These are phyloP conservation scores for Melipona quadrifasciata DNA, from an alignment of 1,140 invertebrate species.

Conservation along the genomic window DNA sequence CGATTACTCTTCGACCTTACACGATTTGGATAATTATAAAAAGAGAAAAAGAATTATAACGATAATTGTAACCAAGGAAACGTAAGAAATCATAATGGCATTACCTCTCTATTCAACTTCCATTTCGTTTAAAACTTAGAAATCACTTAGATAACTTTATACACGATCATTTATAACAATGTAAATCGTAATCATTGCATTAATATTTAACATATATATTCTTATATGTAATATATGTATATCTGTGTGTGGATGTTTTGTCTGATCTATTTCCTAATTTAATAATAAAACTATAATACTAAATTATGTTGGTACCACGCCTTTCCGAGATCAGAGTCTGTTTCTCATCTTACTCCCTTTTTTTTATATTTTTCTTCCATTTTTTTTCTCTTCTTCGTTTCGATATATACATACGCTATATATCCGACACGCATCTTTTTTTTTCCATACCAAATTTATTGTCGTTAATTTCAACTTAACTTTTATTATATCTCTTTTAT, in stretches of 20 bases:
- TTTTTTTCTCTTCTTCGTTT: constrained; percentile 47
- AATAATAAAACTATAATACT: constrained; percentile 81
- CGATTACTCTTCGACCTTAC: constrained; percentile 25
- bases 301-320: constrained; percentile 78
- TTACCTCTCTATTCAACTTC: constrained; percentile 73
- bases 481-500: constrained; percentile 56
- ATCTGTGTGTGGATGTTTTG: constrained; percentile 78
- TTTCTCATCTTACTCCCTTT: constrained; percentile 50
- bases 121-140: constrained; percentile 78
- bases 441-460: constrained; percentile 79
- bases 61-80: constrained; percentile 65
- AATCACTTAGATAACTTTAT: constrained; percentile 82
- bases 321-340: constrained; percentile 74
- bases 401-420: constrained; percentile 55
- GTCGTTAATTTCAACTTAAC: constrained; percentile 78
- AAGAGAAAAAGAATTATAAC: constrained; percentile 59
- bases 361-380: neutral
- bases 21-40: constrained; percentile 64
- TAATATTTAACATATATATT: constrained; percentile 82
- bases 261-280: constrained; percentile 77
- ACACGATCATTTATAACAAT: constrained; percentile 81
- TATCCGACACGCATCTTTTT: constrained; percentile 37
- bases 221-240: constrained; percentile 80
- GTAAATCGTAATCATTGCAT: constrained; percentile 81
- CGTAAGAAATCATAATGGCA: constrained; percentile 79